Conservation (phyloP, 2,888 invertebrate genomes). For the Erpobdella octoculata region DNA sequence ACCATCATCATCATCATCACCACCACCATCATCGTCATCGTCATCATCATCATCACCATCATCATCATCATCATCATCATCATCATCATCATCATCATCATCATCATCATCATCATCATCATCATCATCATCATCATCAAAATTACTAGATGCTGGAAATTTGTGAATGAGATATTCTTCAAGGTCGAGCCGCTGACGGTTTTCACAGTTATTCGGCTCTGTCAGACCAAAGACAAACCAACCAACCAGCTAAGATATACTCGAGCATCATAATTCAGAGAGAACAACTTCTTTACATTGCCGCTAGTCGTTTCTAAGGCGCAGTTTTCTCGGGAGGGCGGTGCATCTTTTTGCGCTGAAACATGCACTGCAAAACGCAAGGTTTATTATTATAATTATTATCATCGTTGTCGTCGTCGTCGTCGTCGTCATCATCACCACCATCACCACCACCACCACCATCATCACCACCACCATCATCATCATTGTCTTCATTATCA, state of each 20-base stretch:
- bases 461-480: neutral
- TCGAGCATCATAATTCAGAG: too few relatives aligned
- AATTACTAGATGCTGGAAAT: too few relatives aligned
- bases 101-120: slow-evolving; percentile 17
- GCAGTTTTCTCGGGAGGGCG: too few relatives aligned
- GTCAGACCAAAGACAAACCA: too few relatives aligned
- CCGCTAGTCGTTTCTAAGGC: too few relatives aligned
- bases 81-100: slow-evolving; percentile 17
- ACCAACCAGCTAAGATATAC: too few relatives aligned
- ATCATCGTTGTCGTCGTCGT: neutral
- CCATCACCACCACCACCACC: neutral
- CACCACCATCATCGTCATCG: neutral
- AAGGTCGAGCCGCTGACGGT: too few relatives aligned
- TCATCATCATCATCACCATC: neutral
- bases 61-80: neutral
- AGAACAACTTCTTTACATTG: too few relatives aligned
- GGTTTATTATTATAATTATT: neutral
- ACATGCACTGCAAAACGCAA: too few relatives aligned
- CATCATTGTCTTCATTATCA: neutral
- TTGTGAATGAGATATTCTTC: too few relatives aligned
- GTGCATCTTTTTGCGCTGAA: too few relatives aligned
- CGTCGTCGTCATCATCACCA: neutral
- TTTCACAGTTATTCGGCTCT: too few relatives aligned
- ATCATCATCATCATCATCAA: slow-evolving; percentile 20
- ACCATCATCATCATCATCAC: neutral